Evolutionary conservation across 2,797 vertebrate species (phyloP), one percentile per base, ranked within the genome.

Genomic region (Mycteria americana): DNA sequence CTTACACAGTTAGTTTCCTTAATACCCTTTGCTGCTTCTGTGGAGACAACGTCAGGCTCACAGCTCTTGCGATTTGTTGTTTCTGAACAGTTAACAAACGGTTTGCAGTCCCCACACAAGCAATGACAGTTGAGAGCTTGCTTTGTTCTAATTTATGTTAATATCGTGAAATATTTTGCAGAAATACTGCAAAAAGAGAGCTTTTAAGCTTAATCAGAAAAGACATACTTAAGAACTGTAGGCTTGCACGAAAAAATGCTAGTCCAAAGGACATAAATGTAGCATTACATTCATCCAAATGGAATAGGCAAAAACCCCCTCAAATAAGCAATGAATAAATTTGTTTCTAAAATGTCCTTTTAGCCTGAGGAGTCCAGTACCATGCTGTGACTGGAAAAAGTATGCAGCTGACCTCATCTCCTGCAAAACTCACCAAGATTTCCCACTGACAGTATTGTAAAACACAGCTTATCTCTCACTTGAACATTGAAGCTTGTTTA

Each of bases 101-200:
- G 31, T 41, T 91, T 90, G 53, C 56, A 94, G 50, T 80, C 69
- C 91, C 37, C 45, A 76, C 39, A 78, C 64, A 92, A 90, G 64
- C 62, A 75, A 14, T 39, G 37, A 51, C 28, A 72, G 64, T 3
- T 82, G 65, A 91, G 60, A 92, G 39, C 33, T 73, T 82, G 17
- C 60, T 89, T 94, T 75, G 48, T 31, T 82, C 28, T 80, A 93
- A 91, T 96, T 95, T 93, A 89, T 83, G 70, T 57, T 81, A 97
- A 70, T 73, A 78, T 28, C 45, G 33, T 74, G 59, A 92, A 88
- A 92, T 82, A 67, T 23, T 93, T 68, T 87, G 31, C 46, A 92
- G 67, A 94, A 85, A 81, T 59, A 50, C 33, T 59, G 60, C 74
- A 95, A 70, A 94, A 89, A 54, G 19, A 94, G 51, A 92, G 39